Evolutionary conservation across 2,888 invertebrate genomes (phyloP).

Genomic region (Blastobasis lacticolella): DNA sequence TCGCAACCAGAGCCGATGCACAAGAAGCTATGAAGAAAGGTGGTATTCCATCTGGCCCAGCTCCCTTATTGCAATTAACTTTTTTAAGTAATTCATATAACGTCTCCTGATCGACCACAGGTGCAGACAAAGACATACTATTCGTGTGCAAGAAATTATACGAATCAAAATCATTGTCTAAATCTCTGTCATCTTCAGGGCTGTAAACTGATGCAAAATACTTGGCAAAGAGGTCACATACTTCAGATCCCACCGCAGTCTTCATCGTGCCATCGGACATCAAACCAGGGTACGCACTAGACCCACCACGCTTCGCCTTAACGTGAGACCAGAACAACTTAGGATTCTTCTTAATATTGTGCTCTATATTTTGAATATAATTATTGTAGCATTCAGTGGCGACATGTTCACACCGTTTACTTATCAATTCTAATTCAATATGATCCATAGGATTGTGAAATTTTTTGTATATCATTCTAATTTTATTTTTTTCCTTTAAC

Average conservation of each 20-base stretch:
- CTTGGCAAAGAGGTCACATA: slow-evolving; percentile 1
- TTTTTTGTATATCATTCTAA: slow-evolving; percentile 4
- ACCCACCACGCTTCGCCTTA: slow-evolving; percentile 6
- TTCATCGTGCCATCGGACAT: slow-evolving; percentile 1
- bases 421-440: slow-evolving; percentile 1
- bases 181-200: slow-evolving; percentile 3
- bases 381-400: not conserved
- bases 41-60: slow-evolving; percentile 11
- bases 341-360: slow-evolving; percentile 1
- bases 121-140: not conserved
- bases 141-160: not conserved
- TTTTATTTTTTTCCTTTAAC: slow-evolving; percentile 7
- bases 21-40: slow-evolving; percentile 8
- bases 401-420: not conserved
- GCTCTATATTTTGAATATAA: not conserved
- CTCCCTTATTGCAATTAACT: slow-evolving; percentile 3
- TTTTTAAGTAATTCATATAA: not conserved
- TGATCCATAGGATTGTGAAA: slow-evolving; percentile 8
- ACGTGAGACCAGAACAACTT: slow-evolving; percentile 7
- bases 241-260: not conserved
- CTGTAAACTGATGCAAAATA: not conserved
- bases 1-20: slow-evolving; percentile 1
- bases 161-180: not conserved
- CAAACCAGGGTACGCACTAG: slow-evolving; percentile 1
- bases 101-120: not conserved